Evolutionary conservation across 2,888 invertebrate genomes (phyloP).

Genomic region (Harpagoxenus sublaevis): DNA sequence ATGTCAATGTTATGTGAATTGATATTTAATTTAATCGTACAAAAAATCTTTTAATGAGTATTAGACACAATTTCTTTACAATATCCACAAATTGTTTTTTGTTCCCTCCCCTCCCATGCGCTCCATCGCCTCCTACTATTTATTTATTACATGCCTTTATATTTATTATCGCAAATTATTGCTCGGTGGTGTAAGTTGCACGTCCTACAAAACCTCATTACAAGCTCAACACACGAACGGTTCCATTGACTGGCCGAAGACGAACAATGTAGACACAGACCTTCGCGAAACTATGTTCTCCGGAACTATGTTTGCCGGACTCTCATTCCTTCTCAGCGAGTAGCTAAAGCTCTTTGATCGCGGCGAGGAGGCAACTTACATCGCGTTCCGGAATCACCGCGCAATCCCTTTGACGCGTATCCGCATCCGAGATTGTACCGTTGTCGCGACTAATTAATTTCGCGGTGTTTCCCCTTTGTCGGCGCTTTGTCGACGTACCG

Average conservation of each 20-base stretch:
- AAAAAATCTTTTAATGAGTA: not conserved
- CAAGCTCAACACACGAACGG: conserved; percentile 9
- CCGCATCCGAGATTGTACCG: conserved; percentile 23
- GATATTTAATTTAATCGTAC: conserved; percentile 24
- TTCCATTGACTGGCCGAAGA: conserved; percentile 68
- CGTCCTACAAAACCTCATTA: conserved; percentile 11
- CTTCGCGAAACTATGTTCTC: conserved; percentile 61
- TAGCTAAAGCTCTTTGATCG: conserved; percentile 50
- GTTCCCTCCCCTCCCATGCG: not conserved
- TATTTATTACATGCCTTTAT: conserved; percentile 1
- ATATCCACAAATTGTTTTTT: not conserved
- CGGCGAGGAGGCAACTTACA: conserved; percentile 57
- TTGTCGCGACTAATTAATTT: conserved; percentile 23
- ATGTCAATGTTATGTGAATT: not conserved
- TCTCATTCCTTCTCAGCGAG: conserved; percentile 35
- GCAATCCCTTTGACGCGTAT: conserved; percentile 37
- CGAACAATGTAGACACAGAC: conserved; percentile 73
- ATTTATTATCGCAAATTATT: conserved; percentile 1
- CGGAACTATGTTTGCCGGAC: conserved; percentile 71
- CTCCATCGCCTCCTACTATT: not conserved
- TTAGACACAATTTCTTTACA: conserved; percentile 16
- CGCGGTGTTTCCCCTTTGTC: conserved; percentile 6
- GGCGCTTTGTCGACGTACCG: not conserved
- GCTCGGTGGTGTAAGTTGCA: not conserved
- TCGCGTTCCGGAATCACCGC: conserved; percentile 34